phyloP scores from a whole-genome alignment of 2,888 invertebrate genomes.

The Operophtera brumata region DNA sequence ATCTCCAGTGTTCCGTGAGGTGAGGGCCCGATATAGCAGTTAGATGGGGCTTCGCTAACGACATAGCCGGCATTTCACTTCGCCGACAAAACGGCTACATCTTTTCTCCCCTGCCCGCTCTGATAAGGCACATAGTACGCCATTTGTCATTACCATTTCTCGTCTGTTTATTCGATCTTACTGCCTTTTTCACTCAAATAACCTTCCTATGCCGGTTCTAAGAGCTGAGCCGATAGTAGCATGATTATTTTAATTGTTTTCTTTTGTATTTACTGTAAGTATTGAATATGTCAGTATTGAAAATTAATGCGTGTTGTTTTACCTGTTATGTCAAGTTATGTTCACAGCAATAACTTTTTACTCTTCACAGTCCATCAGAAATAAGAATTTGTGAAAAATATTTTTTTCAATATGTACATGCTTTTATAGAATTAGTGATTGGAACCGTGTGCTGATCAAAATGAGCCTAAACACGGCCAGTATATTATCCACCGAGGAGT shows the following conservation, averaged over 20 bases:
- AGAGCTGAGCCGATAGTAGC: background rate
- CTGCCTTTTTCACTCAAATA: conserved; percentile 4
- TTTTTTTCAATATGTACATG: no score
- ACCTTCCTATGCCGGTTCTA: background rate
- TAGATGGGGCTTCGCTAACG: conserved; percentile 60
- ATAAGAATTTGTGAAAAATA: no score
- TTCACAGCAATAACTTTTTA: no score
- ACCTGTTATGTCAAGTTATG: no score
- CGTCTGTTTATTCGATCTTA: conserved; percentile 36
- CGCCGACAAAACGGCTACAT: conserved; percentile 56
- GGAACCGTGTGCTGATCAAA: no score
- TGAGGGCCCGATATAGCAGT: conserved; percentile 49
- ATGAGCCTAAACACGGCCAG: no score
- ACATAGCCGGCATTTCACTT: conserved; percentile 58
- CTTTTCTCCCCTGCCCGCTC: conserved; percentile 53
- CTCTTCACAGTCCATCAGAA: no score
- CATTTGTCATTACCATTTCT: conserved; percentile 68
- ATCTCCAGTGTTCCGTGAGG: conserved; percentile 47
- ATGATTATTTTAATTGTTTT: no score
- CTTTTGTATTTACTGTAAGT: background rate
- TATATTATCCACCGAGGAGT: no score
- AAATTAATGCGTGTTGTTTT: no score
- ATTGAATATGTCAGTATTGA: no score
- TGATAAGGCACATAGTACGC: conserved; percentile 58
- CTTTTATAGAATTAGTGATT: no score